A percentile compares a stretch with the other conserved stretches of the same genome.
These are phyloP conservation scores for Pinctada fucata DNA, from an alignment of 2,888 invertebrate genomes.

Conservation along the genomic window DNA sequence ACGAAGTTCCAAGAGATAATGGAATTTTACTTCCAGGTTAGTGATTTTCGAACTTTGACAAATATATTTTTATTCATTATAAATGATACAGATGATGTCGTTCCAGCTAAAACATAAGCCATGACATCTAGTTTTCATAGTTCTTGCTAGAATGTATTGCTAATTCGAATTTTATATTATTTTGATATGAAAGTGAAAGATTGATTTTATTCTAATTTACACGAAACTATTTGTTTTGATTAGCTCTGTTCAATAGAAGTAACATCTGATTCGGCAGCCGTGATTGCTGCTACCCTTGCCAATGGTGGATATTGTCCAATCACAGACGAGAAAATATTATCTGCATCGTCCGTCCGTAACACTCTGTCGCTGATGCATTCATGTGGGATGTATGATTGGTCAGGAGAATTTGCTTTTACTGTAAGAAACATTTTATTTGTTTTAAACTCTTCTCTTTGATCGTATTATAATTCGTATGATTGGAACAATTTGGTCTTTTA, in stretches of 20 bases:
- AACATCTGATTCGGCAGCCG: conserved; percentile 93
- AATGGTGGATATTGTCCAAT: conserved; percentile 92
- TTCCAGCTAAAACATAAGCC: too few relatives aligned
- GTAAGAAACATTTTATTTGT: conserved; percentile 75
- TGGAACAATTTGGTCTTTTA: too few relatives aligned
- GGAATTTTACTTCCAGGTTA: conserved; percentile 98
- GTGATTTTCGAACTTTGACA: too few relatives aligned
- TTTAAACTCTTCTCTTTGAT: too few relatives aligned
- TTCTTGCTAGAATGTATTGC: too few relatives aligned
- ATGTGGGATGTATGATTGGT: conserved; percentile 94
- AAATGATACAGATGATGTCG: too few relatives aligned
- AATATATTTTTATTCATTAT: too few relatives aligned
- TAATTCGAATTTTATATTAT: too few relatives aligned
- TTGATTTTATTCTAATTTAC: too few relatives aligned
- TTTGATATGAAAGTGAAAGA: too few relatives aligned
- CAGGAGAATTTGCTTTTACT: conserved; percentile 97
- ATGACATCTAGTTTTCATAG: too few relatives aligned
- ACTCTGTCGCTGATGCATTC: conserved; percentile 98
- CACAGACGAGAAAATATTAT: conserved; percentile 85
- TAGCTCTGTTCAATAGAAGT: conserved; percentile 98
- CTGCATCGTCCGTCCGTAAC: conserved; percentile 94
- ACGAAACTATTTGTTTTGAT: conserved; percentile 43
- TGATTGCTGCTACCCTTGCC: conserved; percentile 96
- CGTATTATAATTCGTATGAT: too few relatives aligned
- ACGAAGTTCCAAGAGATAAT: conserved; percentile 93